Evolutionary conservation across 1,140 invertebrate species (phyloP), one percentile per base, ranked within the genome.

Genomic region (Aphaenogaster floridana): DNA sequence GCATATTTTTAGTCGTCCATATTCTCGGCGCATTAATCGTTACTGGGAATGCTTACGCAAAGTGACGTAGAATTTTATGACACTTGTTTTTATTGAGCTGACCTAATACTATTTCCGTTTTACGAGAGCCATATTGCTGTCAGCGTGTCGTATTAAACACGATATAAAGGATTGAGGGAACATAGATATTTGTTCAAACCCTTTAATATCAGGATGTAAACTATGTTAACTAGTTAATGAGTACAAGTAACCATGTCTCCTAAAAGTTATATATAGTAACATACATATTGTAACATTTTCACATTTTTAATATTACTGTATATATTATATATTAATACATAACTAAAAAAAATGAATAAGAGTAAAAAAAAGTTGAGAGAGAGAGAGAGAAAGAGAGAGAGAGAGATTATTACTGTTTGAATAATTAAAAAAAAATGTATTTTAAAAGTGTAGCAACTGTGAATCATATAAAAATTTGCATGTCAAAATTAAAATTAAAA

Each of bases 101-200:
- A 76, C 80, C 69, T 63, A 63, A 83, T 74, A 52, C 69, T 84
- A 83, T 83, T 84, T 84, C 13, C 34, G 54, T 84, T 84, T 84
- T 76, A 76, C 28, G 28, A 61, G 42, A 84, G 8, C 69, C 69
- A 76, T 61, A 61, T 74, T 63, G 69, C 68, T 71, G 64, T 81
- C 52, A 13, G 21, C 7, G 17, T 45, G 11, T 57, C 21, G 21
- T 84, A n/a, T 84, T 84, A 61, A 61, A 83, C 7, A 42, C 50
- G 39, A 50, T n/a, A 21, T 74, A 50, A 74, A 84, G 13, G 17
- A 15, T 48, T 45, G 17, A 1, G 11, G 17, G 1, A 66, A 63
- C 21, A 48, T 77, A 39, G 21, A 57, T 48, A 36, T 83, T 83
- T 57, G 13, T 36, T 57, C 6, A 17, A 48, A 39, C 13, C 5